Conservation (phyloP, 2,797 vertebrate species). For the Protonibea diacanthus region DNA sequence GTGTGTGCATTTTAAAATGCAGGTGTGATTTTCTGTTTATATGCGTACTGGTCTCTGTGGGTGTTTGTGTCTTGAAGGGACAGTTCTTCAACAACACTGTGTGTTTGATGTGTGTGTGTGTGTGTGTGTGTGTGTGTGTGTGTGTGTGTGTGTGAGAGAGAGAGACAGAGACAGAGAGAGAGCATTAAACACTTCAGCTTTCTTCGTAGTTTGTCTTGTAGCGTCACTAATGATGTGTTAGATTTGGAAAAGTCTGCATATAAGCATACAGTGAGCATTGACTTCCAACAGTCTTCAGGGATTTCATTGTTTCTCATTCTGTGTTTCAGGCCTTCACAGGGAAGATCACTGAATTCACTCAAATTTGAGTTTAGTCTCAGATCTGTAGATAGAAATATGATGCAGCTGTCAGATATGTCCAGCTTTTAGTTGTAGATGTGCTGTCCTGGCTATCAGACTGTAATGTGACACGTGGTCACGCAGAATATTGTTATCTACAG, state of each 20-base stretch:
- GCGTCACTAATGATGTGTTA: constrained; percentile 20
- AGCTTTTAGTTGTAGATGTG: constrained; percentile 2
- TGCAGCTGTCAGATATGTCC: neutral
- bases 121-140: constrained; percentile 6
- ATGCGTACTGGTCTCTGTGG: constrained; percentile 29
- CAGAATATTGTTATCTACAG: neutral
- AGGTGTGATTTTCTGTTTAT: constrained; percentile 49
- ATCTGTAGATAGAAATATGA: constrained; percentile 7
- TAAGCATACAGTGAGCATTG: neutral
- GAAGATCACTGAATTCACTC: neutral
- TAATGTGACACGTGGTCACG: neutral
- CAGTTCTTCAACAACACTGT: constrained; percentile 14
- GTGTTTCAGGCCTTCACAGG: constrained; percentile 22
- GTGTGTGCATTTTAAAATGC: constrained; percentile 28
- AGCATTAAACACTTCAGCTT: constrained; percentile 10
- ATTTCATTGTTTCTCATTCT: neutral
- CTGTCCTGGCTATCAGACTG: neutral
- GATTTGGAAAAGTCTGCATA: neutral
- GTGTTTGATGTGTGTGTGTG: constrained; percentile 24
- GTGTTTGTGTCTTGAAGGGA: constrained; percentile 55
- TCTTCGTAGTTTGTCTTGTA: constrained; percentile 21
- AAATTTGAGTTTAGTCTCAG: neutral
- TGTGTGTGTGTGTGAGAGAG: no score
- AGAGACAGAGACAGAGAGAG: neutral
- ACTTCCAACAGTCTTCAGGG: neutral